Percentiles rank a stretch among this genome's conserved stretches.
phyloP scores from a whole-genome alignment of 2,113 vertebrate genomes.

The Podarcis raffonei region DNA sequence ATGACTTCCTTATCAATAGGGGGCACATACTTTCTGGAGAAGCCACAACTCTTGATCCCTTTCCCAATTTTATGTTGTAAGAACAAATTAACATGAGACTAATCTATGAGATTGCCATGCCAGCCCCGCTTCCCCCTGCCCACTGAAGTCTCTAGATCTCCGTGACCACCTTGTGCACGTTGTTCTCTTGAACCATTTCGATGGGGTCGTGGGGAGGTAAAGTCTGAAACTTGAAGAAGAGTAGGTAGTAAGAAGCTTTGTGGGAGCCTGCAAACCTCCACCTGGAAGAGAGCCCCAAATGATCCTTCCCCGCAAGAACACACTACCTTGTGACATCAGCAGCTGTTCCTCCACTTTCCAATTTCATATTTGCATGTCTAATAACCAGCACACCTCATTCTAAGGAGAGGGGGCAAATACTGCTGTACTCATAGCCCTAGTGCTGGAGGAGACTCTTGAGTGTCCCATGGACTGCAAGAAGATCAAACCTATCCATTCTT shows the following conservation, averaged over 20 bases:
- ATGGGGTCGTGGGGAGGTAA: not conserved
- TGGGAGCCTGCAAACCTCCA: not conserved
- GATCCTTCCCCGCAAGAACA: not conserved
- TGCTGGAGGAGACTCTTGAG: too few relatives aligned
- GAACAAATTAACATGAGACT: not conserved
- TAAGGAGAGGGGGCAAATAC: not conserved
- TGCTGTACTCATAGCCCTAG: not conserved
- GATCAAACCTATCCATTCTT: too few relatives aligned
- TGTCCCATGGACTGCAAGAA: too few relatives aligned
- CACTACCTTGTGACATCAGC: not conserved
- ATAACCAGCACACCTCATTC: not conserved
- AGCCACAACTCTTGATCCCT: not conserved
- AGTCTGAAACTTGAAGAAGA: not conserved
- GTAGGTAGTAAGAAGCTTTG: not conserved
- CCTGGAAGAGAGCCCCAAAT: not conserved
- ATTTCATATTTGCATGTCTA: not conserved
- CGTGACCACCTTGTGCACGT: not conserved
- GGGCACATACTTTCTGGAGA: not conserved
- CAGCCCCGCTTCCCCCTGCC: too few relatives aligned
- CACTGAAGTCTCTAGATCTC: not conserved
- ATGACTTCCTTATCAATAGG: not conserved
- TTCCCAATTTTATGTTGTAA: not conserved
- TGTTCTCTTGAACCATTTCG: not conserved
- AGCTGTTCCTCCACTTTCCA: not conserved
- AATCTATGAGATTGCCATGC: not conserved